Percentiles rank a stretch among this genome's conserved stretches.
These are phyloP conservation scores for Crematogaster levior DNA, from an alignment of 2,888 invertebrate genomes.

Conservation along the genomic window DNA sequence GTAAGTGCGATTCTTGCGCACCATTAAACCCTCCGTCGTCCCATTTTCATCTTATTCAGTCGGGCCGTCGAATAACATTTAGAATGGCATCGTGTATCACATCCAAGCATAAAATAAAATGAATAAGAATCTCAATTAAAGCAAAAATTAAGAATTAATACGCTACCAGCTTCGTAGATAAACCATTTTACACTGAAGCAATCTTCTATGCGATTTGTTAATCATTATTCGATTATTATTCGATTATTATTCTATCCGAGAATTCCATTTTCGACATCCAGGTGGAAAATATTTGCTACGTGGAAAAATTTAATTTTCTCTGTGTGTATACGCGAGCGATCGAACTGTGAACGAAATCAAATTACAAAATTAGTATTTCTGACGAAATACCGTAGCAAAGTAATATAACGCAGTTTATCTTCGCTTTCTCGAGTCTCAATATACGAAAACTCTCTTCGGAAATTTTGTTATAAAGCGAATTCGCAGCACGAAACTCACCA, in stretches of 20 bases:
- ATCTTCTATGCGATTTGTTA: neutral
- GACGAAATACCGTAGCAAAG: neutral
- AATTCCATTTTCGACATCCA: neutral
- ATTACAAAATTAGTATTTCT: slow-evolving; percentile 21
- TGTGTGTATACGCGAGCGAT: neutral
- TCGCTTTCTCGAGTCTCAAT: slow-evolving; percentile 19
- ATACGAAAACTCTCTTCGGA: slow-evolving; percentile 18
- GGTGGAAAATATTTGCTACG: neutral
- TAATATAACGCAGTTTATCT: slow-evolving; percentile 26
- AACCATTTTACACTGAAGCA: neutral
- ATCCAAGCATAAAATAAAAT: no score
- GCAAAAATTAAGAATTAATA: neutral
- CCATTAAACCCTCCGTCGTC: slow-evolving; percentile 18
- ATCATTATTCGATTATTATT: neutral
- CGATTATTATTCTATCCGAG: neutral
- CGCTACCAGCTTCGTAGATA: neutral
- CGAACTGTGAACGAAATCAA: neutral
- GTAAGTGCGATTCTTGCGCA: slow-evolving; percentile 41
- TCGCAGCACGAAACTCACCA: slow-evolving; percentile 5
- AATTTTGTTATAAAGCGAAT: slow-evolving; percentile 45
- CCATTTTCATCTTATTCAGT: slow-evolving; percentile 6
- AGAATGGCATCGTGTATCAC: no score
- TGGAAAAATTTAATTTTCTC: slow-evolving; percentile 1
- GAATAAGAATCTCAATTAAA: neutral
- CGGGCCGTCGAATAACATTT: neutral